phyloP scores from a whole-genome alignment of 2,888 invertebrate species.

The Stenotaenia linearis region DNA sequence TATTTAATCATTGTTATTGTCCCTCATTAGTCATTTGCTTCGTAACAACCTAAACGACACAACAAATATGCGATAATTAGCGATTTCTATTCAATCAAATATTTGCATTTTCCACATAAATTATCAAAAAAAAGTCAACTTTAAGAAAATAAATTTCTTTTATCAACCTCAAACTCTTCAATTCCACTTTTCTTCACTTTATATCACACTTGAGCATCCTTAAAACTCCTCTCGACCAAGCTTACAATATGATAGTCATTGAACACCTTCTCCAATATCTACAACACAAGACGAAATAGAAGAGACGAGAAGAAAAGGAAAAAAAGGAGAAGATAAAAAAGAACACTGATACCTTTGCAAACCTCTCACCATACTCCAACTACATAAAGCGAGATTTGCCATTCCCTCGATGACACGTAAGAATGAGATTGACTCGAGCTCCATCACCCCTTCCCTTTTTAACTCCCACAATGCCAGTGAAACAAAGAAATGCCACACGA shows the following conservation, averaged over 20 bases:
- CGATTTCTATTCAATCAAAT: background rate
- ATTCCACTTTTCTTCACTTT: slow-evolving; percentile 7
- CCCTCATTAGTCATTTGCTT: background rate
- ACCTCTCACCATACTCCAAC: slow-evolving; percentile 21
- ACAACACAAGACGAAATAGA: background rate
- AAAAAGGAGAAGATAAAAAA: background rate
- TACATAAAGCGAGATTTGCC: slow-evolving; percentile 26
- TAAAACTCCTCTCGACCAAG: background rate
- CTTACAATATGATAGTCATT: slow-evolving; percentile 13
- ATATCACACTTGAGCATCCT: slow-evolving; percentile 9
- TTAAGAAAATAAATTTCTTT: background rate
- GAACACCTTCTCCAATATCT: slow-evolving; percentile 26
- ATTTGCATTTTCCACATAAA: background rate
- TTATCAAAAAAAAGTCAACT: background rate
- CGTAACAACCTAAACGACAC: background rate
- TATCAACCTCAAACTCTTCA: slow-evolving; percentile 24
- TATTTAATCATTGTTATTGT: slow-evolving; percentile 3
- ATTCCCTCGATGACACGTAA: slow-evolving; percentile 19
- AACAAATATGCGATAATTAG: slow-evolving; percentile 1
- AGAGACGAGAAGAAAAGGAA: background rate
- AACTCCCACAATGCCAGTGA: background rate
- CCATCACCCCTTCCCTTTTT: background rate
- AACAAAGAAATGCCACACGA: slow-evolving; percentile 10
- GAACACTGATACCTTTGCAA: slow-evolving; percentile 23
- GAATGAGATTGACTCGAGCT: background rate